Conservation (phyloP, 2,888 invertebrate species). For the Sarcophaga rosellei region DNA sequence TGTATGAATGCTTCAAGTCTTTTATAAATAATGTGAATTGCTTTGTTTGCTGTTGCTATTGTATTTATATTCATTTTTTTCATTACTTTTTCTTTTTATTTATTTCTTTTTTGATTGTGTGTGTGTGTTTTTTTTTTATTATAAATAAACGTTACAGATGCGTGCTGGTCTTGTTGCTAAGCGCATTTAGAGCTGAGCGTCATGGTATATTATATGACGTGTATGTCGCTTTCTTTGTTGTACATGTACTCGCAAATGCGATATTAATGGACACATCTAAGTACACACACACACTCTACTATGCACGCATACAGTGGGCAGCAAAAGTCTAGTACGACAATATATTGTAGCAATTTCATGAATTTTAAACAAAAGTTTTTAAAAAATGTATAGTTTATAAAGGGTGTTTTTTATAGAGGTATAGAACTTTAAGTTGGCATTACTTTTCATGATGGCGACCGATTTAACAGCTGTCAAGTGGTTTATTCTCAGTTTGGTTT, state of each 20-base stretch:
- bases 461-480: no score
- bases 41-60: neutral
- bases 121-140: neutral
- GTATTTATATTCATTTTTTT: no score
- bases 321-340: no score
- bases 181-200: conserved; percentile 55
- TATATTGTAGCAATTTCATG: no score
- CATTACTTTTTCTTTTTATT: no score
- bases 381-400: no score
- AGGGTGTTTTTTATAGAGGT: no score
- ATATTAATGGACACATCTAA: conserved; percentile 20
- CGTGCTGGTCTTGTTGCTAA: conserved; percentile 62
- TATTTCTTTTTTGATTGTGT: neutral
- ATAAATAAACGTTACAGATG: conserved; percentile 27
- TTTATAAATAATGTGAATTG: conserved; percentile 30
- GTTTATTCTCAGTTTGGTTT: no score
- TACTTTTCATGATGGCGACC: no score
- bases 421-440: no score
- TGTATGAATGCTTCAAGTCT: conserved; percentile 7
- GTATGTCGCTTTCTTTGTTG: conserved; percentile 61
- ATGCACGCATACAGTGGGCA: conserved; percentile 6
- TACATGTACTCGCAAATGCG: conserved; percentile 30
- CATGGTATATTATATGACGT: conserved; percentile 59
- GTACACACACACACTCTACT: neutral
- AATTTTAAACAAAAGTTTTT: no score